Base-by-base conservation (phyloP, 1,140 invertebrate genomes). In the Calephelis virginiensis region DNA sequence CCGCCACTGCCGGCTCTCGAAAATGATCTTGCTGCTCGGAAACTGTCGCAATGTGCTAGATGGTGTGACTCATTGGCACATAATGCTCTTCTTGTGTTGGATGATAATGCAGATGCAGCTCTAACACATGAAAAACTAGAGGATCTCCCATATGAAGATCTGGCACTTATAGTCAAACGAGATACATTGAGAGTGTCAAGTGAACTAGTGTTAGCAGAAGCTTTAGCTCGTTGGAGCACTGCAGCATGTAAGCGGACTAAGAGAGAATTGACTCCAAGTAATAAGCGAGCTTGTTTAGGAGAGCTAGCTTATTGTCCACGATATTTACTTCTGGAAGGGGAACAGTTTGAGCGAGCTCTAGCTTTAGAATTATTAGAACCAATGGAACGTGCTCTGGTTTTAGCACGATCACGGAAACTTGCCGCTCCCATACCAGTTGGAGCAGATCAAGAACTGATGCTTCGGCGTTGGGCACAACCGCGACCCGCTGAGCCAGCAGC, bases 141-240 rank as follows among this genome's bases (percentile, higher is more conserved):
- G 77, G 94, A 95, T 68, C 81, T 96, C 2, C 92, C 92, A 40
- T 89, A 91, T 38, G 91, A 92, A 14, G 93, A 94, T 61, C 80
- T 96, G 1, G 83, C 91, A 0, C 87, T 94, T 14, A 92, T 96
- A 46, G 89, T 94, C 0, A 90, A 87, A 59, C 85, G 95, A 2
- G 93, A 95, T 65, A 94, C 92, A 6, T 80, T 95, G 11, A 81
- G 89, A 49, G 82, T 95, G 1, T 75, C 83, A 0, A 92, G 86
- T 56, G 94, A 95, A 75, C 84, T 91, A 3, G 77, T 92, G 1
- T 77, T 95, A 5, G 94, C 94, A 48, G 81, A 88, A 11, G 94
- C 94, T 6, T 72, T 95, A 48, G 92, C 93, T 17, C 92, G 94
- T 64, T 96, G 95, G 95, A 92, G 93, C 8, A 93, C 92, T 17